phyloP scores from a whole-genome alignment of 2,113 vertebrate species.

The Ploceus nigricollis region DNA sequence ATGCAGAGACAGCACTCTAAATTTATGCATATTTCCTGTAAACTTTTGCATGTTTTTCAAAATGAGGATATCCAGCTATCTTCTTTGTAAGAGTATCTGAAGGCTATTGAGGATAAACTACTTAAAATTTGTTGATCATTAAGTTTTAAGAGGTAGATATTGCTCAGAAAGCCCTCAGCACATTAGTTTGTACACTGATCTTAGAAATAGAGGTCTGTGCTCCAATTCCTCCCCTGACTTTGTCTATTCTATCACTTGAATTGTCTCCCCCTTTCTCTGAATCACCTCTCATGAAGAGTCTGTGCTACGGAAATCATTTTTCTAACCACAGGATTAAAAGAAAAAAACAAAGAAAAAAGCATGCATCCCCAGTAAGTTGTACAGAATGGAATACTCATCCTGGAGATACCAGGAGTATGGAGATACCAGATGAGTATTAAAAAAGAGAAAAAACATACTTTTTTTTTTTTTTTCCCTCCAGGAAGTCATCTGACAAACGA shows the following conservation, averaged over 20 bases:
- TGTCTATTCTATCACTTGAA: background rate
- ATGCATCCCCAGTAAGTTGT: background rate
- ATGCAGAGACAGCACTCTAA: background rate
- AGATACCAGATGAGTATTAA: no score
- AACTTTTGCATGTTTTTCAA: background rate
- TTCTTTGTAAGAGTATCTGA: background rate
- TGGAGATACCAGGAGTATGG: background rate
- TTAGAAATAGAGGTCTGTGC: background rate
- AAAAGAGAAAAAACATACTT: background rate
- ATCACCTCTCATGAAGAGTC: background rate
- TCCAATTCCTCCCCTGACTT: background rate
- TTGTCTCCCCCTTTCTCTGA: background rate
- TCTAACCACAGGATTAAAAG: background rate
- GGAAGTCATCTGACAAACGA: background rate
- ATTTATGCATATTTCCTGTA: background rate
- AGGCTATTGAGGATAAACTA: background rate
- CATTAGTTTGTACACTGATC: background rate
- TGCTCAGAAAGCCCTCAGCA: background rate
- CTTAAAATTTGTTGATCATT: background rate
- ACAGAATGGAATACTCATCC: background rate
- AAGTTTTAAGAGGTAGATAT: background rate
- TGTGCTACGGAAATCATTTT: background rate
- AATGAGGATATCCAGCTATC: background rate
- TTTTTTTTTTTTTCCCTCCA: background rate
- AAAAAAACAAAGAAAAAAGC: fast-evolving